Evolutionary conservation across 2,888 invertebrate genomes (phyloP).

Genomic region (Leucoma salicis): DNA sequence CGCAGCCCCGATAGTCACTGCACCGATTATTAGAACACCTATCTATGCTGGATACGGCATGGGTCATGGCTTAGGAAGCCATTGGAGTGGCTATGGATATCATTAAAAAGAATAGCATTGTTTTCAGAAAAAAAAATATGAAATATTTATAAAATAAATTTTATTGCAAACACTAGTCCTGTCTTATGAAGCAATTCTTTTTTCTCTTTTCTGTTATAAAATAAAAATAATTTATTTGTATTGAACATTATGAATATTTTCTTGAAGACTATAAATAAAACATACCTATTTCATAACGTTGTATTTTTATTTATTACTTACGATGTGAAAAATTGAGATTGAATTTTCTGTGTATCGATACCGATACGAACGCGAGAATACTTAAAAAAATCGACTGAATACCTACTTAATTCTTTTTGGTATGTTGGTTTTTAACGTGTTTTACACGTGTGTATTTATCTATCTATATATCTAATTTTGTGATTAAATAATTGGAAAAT

Average conservation of each 20-base stretch:
- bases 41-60: conserved; percentile 20
- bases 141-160: neutral
- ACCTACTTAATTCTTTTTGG: neutral
- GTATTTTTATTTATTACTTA: neutral
- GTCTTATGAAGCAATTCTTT: too few relatives aligned
- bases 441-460: too few relatives aligned
- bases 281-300: neutral
- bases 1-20: conserved; percentile 37
- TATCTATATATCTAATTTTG: too few relatives aligned
- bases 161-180: conserved; percentile 9
- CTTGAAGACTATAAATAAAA: neutral
- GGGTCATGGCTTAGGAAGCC: conserved; percentile 26
- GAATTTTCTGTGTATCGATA: neutral
- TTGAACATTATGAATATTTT: too few relatives aligned
- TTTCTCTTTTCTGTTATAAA: too few relatives aligned
- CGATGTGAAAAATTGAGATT: neutral
- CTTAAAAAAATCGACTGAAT: neutral
- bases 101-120: neutral
- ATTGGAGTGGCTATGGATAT: conserved; percentile 16
- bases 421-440: neutral
- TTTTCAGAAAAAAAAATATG: neutral
- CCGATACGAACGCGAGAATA: neutral
- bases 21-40: conserved; percentile 38
- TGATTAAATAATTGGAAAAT: too few relatives aligned
- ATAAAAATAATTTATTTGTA: too few relatives aligned